Base-by-base conservation (phyloP, 2,113 vertebrate species). In the Coturnix japonica region DNA sequence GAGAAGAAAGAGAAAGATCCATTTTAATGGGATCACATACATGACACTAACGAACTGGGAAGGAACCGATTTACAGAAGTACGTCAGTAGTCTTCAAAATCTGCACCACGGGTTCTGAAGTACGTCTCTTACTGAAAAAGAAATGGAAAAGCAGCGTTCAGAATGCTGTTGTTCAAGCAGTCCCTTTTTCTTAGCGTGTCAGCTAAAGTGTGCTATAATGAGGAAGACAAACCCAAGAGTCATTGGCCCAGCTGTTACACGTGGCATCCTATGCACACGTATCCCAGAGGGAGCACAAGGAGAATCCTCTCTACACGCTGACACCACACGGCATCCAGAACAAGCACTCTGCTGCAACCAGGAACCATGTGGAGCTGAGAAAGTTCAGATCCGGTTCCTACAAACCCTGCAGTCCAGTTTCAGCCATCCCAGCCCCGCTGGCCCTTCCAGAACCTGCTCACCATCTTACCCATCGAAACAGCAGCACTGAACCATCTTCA, bases 1-100 rank as follows among this genome's bases (percentile, higher is more conserved):
- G 1, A 96, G 91, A 31, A 97, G 89, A 49, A 79, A 44, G 54
- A 96, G 54, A 18, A 98, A 97, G 22, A 89, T 10, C 78, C 91
- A 93, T 35, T 87, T 94, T 46, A 97, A 21, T 19, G 49, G 79
- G 25, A 69, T 81, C 39, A 26, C 1, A 12, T 66, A 61, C 95
- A 81, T 91, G 92, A 69, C 39, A 49, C 31, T 37, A 2, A 15
- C 31, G 54, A 39, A 5, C n/a, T 10, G 13, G 30, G 30, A 30
- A 49, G n/a, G 56, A 69, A 49, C 65, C 60, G 10, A 23, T 35
- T 15, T 23, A 53, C 54, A 66, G 25, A 35, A 57, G 35, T 7
- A 22, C 2, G 0, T 25, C 33, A 13, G 57, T 22, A 78, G 10
- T 30, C 23, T 37, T 61, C 80, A 65, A 43, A 81, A 54, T 26